Conservation (phyloP, 2,888 invertebrate genomes). For the Philereme transversata region DNA sequence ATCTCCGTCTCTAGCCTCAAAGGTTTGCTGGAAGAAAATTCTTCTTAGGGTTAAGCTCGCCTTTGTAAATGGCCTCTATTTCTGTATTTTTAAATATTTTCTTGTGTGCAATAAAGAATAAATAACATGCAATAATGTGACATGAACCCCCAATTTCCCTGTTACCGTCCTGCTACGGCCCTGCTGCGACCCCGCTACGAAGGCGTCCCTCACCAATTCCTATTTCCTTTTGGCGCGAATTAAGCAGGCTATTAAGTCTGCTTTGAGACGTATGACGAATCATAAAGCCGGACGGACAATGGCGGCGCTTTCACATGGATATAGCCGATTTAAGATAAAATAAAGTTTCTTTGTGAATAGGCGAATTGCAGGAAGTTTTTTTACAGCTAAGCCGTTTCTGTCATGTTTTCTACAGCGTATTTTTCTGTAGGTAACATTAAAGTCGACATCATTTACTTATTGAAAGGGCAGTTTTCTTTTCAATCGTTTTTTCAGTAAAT, state of each 20-base stretch:
- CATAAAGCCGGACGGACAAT: constrained; percentile 68
- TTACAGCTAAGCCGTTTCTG: constrained; percentile 38
- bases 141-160: too few relatives aligned
- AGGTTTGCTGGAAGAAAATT: too few relatives aligned
- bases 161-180: constrained; percentile 5
- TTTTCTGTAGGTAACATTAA: constrained; percentile 35
- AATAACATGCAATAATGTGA: too few relatives aligned
- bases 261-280: constrained; percentile 80
- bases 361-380: constrained; percentile 36
- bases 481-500: constrained; percentile 1
- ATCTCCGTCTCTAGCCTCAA: too few relatives aligned
- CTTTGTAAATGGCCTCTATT: too few relatives aligned
- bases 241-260: constrained; percentile 80
- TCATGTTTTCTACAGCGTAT: constrained; percentile 41
- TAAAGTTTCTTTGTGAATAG: constrained; percentile 48
- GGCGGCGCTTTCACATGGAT: constrained; percentile 60
- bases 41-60: too few relatives aligned
- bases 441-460: constrained; percentile 25
- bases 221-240: constrained; percentile 80
- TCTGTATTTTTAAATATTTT: too few relatives aligned
- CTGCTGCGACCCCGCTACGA: constrained; percentile 49
- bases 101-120: too few relatives aligned
- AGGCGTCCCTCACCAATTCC: constrained; percentile 70
- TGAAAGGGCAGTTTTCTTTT: constrained; percentile 22
- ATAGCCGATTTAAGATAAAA: constrained; percentile 57